These are phyloP conservation scores for Hozukius guyotensis DNA, from an alignment of 2,797 vertebrate species.

Conservation along the genomic window DNA sequence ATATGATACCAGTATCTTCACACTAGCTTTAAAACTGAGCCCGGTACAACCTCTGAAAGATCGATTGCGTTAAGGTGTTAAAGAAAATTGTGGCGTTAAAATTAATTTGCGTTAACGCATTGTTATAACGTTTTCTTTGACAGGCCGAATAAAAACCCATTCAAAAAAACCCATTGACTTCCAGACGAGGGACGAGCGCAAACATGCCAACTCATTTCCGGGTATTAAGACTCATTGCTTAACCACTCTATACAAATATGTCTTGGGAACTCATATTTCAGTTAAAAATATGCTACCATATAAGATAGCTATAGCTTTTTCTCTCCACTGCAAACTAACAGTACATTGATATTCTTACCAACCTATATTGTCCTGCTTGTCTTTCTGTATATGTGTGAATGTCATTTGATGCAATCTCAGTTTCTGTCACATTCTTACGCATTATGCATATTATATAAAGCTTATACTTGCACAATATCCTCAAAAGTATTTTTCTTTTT, in stretches of 20 bases:
- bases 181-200: no score
- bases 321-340: neutral
- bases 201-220: no score
- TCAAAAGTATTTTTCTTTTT: neutral
- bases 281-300: neutral
- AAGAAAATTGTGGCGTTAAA: no score
- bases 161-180: no score
- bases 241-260: neutral
- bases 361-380: neutral
- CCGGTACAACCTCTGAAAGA: no score
- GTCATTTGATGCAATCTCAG: neutral
- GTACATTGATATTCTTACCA: neutral
- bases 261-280: neutral
- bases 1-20: no score
- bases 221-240: no score
- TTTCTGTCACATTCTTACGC: neutral
- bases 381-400: neutral
- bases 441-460: neutral
- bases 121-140: no score
- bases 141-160: no score
- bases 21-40: no score
- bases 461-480: neutral
- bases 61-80: no score
- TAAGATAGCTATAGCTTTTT: neutral
- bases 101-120: no score